These are phyloP conservation scores for Arge pagana DNA, from an alignment of 2,888 invertebrate species.

Conservation along the genomic window DNA sequence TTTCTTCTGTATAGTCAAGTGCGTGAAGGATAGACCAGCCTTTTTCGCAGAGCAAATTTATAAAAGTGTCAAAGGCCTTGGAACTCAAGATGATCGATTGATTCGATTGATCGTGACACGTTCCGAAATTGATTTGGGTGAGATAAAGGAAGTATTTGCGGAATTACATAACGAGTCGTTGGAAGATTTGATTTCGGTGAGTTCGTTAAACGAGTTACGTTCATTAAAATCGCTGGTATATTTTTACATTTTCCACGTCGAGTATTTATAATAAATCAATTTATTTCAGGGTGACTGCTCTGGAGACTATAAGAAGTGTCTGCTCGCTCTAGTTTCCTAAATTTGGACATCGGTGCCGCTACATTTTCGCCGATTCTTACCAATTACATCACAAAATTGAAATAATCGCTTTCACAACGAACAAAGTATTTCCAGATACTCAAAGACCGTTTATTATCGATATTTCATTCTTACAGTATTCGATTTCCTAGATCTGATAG, in stretches of 20 bases:
- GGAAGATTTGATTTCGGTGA: conserved; percentile 79
- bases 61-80: conserved; percentile 87
- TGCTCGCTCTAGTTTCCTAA: conserved; percentile 71
- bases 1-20: conserved; percentile 64
- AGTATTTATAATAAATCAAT: no score
- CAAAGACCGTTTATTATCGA: no score
- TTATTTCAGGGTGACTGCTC: conserved; percentile 77
- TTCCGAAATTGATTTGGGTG: conserved; percentile 82
- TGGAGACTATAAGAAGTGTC: conserved; percentile 84
- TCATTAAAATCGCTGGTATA: no score
- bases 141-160: conserved; percentile 80
- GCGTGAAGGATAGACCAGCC: conserved; percentile 76
- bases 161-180: conserved; percentile 75
- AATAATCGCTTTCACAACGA: no score
- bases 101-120: conserved; percentile 85
- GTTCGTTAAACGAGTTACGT: no score
- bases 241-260: no score
- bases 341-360: no score
- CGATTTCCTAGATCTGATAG: no score
- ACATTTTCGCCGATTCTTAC: no score
- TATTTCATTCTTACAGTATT: no score
- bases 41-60: conserved; percentile 88
- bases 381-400: no score
- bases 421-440: no score
- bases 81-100: conserved; percentile 84